Evolutionary conservation across 2,797 vertebrate genomes (phyloP), one percentile per base, ranked within the genome.

Genomic region (Sphenodon punctatus): DNA sequence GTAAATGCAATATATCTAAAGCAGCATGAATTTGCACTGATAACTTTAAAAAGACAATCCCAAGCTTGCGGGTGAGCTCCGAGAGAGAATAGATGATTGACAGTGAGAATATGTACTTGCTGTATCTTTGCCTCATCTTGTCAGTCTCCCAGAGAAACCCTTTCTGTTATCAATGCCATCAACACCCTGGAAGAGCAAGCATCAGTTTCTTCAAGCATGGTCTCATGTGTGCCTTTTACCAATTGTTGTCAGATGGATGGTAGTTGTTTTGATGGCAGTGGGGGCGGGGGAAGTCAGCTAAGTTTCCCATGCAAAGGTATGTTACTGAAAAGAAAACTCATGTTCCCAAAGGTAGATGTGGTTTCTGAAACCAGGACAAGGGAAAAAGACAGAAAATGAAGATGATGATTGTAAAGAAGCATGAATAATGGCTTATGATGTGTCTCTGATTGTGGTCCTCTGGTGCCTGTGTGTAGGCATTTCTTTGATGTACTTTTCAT

Each of bases 371-470:
- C 16, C 48, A 79, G 30, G 5, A 86, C 42, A 84, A 70, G 86
- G 55, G 76, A 74, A 22, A 68, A 51, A 85, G 51, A 49, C 27
- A 49, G 41, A 63, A 86, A 78, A 36, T 32, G 76, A 49, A 85
- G 5, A 65, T 79, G 23, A 67, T 27, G 10, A 60, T 27, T 55
- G 55, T 15, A 88, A 83, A 79, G 46, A 60, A 85, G 25, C 12
- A 86, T 58, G 55, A 90, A 88, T 70, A 87, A 80, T 85, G 36
- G 78, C 55, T 41, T 61, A 17, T n/a, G 39, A 22, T 75, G 38
- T 45, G 16, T 53, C 20, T 55, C 17, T 60, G 75, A 6, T 23
- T 67, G 23, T 65, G 34, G 6, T 5, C n/a, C 27, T 76, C 20
- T 79, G 63, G 17, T 71, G 53, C 41, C 46, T 69, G 2, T 30